These are phyloP conservation scores for Homarus gammarus DNA, from an alignment of 2,888 invertebrate genomes.

Conservation along the genomic window DNA sequence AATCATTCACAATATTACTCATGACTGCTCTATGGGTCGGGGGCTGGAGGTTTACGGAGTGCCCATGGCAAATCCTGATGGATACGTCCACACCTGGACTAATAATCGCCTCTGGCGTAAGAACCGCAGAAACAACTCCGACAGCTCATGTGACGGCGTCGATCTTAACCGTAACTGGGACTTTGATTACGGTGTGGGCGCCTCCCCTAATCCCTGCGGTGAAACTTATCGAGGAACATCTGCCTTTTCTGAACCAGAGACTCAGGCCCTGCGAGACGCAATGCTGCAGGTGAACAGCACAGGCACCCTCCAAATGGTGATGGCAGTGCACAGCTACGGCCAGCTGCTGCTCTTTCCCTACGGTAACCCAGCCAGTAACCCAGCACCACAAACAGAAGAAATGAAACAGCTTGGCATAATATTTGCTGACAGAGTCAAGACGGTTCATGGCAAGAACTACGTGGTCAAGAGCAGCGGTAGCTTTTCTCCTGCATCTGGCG, in stretches of 20 bases:
- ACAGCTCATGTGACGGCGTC: conserved; percentile 78
- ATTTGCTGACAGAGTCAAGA: conserved; percentile 21
- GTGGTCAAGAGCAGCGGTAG: conserved; percentile 44
- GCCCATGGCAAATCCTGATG: conserved; percentile 90
- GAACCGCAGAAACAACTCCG: conserved; percentile 75
- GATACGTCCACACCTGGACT: conserved; percentile 87
- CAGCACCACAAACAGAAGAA: conserved; percentile 3
- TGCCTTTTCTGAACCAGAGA: conserved; percentile 76
- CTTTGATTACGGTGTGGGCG: conserved; percentile 73
- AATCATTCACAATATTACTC: conserved; percentile 37
- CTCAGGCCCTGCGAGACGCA: conserved; percentile 56
- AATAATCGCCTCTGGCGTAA: conserved; percentile 69
- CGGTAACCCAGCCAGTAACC: conserved; percentile 74
- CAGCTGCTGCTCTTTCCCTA: conserved; percentile 78
- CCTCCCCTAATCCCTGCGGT: conserved; percentile 57
- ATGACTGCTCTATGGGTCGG: background rate
- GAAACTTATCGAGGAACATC: conserved; percentile 64
- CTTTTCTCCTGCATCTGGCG: conserved; percentile 58
- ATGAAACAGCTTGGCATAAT: conserved; percentile 20
- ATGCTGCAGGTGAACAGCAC: conserved; percentile 39
- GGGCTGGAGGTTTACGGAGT: conserved; percentile 85
- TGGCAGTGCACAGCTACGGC: conserved; percentile 77
- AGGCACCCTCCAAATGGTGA: conserved; percentile 46
- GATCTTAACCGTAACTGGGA: conserved; percentile 80
- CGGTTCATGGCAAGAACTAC: conserved; percentile 47